phyloP scores from a whole-genome alignment of 2,797 vertebrate species.

The Gymnoscopelus microlampas region DNA sequence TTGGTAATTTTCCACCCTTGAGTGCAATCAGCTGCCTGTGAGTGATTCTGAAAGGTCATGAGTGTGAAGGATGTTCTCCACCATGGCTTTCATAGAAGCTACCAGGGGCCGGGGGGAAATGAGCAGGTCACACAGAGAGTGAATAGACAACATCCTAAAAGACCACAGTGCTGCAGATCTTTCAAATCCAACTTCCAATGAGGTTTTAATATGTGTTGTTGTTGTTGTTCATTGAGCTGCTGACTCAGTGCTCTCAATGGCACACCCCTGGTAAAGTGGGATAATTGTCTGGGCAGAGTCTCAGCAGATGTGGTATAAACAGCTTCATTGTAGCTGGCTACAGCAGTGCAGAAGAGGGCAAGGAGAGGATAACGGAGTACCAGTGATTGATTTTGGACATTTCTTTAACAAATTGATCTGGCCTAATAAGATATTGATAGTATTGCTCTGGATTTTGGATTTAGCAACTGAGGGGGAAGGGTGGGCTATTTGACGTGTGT shows the following conservation, averaged over 20 bases:
- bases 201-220: background rate
- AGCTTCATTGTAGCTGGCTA: background rate
- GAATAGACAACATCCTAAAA: no score
- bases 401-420: background rate
- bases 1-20: no score
- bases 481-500: no score
- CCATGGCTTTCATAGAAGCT: background rate
- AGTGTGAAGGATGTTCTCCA: background rate
- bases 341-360: background rate
- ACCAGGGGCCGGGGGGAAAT: no score
- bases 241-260: background rate
- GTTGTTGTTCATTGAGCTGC: background rate
- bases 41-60: background rate
- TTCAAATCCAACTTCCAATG: background rate
- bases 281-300: background rate
- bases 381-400: slow-evolving; percentile 1
- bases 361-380: background rate
- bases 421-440: no score
- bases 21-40: background rate
- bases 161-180: no score
- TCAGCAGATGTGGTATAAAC: background rate
- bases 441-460: background rate
- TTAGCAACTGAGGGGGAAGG: background rate
- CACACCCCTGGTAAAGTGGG: background rate
- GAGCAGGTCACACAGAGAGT: no score